These are phyloP conservation scores for Darevskia nairensis DNA, from an alignment of 2,797 vertebrate genomes.

Conservation along the genomic window DNA sequence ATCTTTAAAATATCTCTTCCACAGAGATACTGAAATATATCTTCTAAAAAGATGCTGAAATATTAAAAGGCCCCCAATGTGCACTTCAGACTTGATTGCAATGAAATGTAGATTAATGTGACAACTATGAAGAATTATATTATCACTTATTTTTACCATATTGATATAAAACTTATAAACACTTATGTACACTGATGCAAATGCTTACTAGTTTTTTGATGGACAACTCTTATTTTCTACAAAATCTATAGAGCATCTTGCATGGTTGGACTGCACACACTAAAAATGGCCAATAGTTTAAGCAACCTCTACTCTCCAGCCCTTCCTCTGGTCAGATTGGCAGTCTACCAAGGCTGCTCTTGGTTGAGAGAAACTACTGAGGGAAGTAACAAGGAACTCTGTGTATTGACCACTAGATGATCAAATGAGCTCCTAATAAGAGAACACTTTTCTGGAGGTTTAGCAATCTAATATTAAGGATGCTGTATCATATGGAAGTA, in stretches of 20 bases:
- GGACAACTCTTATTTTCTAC: not conserved
- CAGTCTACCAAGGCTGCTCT: not conserved
- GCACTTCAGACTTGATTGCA: not conserved
- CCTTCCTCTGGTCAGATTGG: not conserved
- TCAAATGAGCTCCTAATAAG: not conserved
- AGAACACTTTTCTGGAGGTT: not conserved
- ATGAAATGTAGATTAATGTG: fast-evolving
- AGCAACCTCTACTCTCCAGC: not conserved
- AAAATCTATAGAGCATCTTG: not conserved
- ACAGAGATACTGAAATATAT: no score
- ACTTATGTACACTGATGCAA: not conserved
- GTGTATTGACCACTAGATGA: not conserved
- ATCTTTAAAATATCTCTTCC: not conserved
- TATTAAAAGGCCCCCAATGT: not conserved
- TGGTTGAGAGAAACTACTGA: not conserved
- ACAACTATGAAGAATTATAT: not conserved
- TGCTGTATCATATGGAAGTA: not conserved
- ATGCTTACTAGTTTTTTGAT: not conserved
- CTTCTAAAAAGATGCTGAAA: no score
- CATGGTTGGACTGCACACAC: not conserved
- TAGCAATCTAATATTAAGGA: not conserved
- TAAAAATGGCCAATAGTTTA: not conserved
- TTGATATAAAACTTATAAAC: not conserved
- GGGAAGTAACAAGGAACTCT: not conserved
- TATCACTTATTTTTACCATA: not conserved